Evolutionary conservation across 1,140 invertebrate genomes (phyloP), one percentile per base, ranked within the genome.

Genomic region (Drusus annulatus): DNA sequence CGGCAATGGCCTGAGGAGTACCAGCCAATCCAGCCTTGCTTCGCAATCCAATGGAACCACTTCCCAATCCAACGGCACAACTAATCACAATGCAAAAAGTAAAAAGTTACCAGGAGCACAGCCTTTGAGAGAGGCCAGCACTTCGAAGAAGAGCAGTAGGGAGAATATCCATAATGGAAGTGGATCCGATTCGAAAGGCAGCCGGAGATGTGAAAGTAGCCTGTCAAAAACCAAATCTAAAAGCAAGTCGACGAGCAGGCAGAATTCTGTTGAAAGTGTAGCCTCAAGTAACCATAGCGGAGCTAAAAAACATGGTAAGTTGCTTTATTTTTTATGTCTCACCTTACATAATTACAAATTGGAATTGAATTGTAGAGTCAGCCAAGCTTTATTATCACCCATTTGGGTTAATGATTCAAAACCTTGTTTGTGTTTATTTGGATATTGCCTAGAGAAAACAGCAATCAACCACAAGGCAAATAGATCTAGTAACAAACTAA

Each of bases 181-280:
- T 16, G 16, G 17, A 8, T 23, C 52, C 15, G 71, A 74, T n/a
- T 17, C 31, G 7, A 74, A 74, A 28, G 21, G 25, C 8, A 56
- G 28, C 17, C 17, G 71, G 31, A 52, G 82, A 31, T 80, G 82
- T 54, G 82, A 83, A 36, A 79, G 77, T 65, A 81, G 60, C 52
- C 28, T 83, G 7, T 81, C 79, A 7, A 83, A 83, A 62, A 65
- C 76, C 17, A 83, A 83, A 69, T 77, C 79, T 58, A 83, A 83
- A 80, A 79, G 76, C 62, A 83, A 83, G 77, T 83, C 82, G 5
- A 63, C 79, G 2, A 83, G 82, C 23, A 76, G 82, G 68, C 82
- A 83, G 51, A 81, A 80, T 60, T 83, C 82, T n/a, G 25, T 77
- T 31, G 82, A 83, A 76, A 83, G 80, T 51, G 78, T 81, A 15